Evolutionary conservation across 2,113 vertebrate genomes (phyloP).

Genomic region (Balaenoptera acutorostrata): DNA sequence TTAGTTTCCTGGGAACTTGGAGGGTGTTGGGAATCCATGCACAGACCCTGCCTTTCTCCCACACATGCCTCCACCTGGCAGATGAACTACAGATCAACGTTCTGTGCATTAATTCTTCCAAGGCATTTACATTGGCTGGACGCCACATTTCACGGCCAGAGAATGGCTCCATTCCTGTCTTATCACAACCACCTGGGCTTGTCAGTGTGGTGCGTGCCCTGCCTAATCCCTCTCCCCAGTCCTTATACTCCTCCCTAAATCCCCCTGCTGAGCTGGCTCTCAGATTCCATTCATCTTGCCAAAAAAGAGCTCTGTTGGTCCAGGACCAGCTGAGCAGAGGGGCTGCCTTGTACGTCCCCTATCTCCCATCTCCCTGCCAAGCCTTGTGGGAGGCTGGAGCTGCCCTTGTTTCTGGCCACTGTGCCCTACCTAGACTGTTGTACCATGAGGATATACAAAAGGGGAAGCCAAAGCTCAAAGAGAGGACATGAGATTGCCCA

Average conservation of each 20-base stretch:
- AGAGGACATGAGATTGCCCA: not conserved
- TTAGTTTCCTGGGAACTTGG: not conserved
- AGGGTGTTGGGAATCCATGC: not conserved
- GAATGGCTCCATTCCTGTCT: slow-evolving; percentile 28
- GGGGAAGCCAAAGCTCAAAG: not conserved
- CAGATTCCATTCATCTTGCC: not conserved
- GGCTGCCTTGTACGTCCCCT: not conserved
- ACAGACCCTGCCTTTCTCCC: not conserved
- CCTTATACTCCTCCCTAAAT: rapidly evolving
- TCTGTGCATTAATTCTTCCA: not conserved
- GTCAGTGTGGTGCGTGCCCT: not conserved
- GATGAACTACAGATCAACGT: not conserved
- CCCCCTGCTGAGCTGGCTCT: not conserved
- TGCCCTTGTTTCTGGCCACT: not conserved
- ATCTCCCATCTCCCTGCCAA: not conserved
- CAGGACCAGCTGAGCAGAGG: not conserved
- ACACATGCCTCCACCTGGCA: not conserved
- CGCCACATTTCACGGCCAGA: not conserved
- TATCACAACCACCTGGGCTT: slow-evolving; percentile 11
- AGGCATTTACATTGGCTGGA: not conserved
- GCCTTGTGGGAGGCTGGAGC: not conserved
- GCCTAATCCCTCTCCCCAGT: not conserved
- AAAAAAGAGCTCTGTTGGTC: not conserved
- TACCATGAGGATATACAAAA: not conserved
- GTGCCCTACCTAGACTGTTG: not conserved